phyloP scores from a whole-genome alignment of 2,797 vertebrate species.

The Neopelma chrysocephalum region DNA sequence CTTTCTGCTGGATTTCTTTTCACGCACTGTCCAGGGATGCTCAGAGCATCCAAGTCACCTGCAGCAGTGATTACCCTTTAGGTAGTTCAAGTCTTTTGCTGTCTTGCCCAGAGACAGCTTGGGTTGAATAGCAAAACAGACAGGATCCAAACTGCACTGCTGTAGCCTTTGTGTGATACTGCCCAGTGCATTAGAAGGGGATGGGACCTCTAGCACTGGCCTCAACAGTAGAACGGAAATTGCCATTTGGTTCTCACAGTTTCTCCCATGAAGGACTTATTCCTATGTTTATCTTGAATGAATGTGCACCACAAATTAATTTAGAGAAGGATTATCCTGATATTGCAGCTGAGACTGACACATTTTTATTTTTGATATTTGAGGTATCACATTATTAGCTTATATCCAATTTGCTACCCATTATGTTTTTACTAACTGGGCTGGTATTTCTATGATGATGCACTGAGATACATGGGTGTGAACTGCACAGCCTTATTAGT shows the following conservation, averaged over 20 bases:
- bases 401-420: neutral
- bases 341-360: neutral
- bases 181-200: neutral
- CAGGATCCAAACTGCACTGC: neutral
- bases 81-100: neutral
- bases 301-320: neutral
- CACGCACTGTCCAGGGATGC: neutral
- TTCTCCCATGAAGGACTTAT: neutral
- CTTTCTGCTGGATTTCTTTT: neutral
- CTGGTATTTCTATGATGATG: conserved; percentile 3
- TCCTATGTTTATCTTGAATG: neutral
- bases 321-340: neutral
- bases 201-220: neutral
- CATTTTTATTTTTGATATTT: neutral
- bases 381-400: neutral
- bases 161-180: neutral
- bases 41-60: neutral
- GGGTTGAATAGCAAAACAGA: neutral
- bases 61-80: neutral
- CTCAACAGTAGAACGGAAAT: neutral
- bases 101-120: neutral
- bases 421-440: conserved; percentile 10
- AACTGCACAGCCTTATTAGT: neutral
- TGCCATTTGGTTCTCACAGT: neutral
- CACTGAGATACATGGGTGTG: neutral